Conservation (phyloP, 1,140 invertebrate species). For the Drosophila mojavensis region DNA sequence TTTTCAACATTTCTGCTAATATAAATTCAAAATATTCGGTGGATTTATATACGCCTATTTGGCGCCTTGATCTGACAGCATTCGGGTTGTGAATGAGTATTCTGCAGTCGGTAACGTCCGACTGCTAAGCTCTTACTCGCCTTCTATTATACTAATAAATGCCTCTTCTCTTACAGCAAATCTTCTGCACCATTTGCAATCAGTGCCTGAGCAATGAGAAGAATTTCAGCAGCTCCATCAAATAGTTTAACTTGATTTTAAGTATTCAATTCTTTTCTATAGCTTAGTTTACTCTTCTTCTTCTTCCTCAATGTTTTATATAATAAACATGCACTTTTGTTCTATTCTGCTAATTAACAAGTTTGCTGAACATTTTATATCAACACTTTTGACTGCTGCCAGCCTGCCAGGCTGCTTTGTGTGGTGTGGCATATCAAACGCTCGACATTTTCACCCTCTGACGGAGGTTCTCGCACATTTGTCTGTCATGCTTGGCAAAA, state of each 20-base stretch:
- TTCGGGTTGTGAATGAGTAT: too few species aligned
- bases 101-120: too few species aligned
- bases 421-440: slow-evolving; percentile 14
- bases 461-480: slow-evolving; percentile 25
- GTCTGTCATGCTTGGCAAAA: slow-evolving; percentile 27
- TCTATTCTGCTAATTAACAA: slow-evolving; percentile 44
- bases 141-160: too few species aligned
- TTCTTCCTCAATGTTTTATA: slow-evolving; percentile 1
- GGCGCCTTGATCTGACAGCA: too few species aligned
- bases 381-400: slow-evolving; percentile 18
- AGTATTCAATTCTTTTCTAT: slow-evolving; percentile 4
- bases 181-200: slow-evolving; percentile 76
- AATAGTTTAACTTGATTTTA: slow-evolving; percentile 29
- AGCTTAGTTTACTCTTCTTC: neutral
- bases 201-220: slow-evolving; percentile 74
- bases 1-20: too few species aligned
- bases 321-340: slow-evolving; percentile 24
- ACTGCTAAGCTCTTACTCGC: too few species aligned
- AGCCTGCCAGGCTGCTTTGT: neutral
- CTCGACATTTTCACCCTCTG: slow-evolving; percentile 23
- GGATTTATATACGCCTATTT: too few species aligned
- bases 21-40: too few species aligned
- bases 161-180: slow-evolving; percentile 50
- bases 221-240: slow-evolving; percentile 65
- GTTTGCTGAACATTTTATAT: slow-evolving; percentile 17